Conservation (phyloP, 1,140 invertebrate genomes). For the Micrasema longulum region DNA sequence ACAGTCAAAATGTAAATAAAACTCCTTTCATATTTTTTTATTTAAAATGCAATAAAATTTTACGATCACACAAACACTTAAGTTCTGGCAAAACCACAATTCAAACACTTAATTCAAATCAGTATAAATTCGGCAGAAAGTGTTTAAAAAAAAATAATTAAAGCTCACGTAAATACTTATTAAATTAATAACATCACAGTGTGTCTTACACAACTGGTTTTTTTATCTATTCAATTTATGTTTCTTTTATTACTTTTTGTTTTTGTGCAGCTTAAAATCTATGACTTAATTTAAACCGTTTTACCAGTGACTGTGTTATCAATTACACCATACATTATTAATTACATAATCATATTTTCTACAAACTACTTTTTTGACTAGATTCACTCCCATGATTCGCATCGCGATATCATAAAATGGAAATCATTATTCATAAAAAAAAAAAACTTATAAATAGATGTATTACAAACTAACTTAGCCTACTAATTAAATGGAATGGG, state of each 20-base stretch:
- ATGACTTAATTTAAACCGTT: not conserved
- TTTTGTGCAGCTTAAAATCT: too few species aligned
- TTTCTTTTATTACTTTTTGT: too few species aligned
- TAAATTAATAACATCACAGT: not conserved
- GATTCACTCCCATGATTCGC: constrained; percentile 17
- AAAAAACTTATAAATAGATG: not conserved
- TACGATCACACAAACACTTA: too few species aligned
- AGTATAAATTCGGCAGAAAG: too few species aligned
- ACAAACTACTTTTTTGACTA: constrained; percentile 12
- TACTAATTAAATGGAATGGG: not conserved
- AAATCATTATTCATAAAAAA: constrained; percentile 8
- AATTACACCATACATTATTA: not conserved
- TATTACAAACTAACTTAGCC: not conserved
- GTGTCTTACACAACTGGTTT: not conserved
- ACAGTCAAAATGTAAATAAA: too few species aligned
- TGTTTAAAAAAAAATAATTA: too few species aligned
- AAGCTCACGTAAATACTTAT: too few species aligned
- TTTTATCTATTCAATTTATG: not conserved
- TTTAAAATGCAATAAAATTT: too few species aligned
- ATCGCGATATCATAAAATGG: not conserved
- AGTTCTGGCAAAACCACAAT: too few species aligned
- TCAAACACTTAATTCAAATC: too few species aligned
- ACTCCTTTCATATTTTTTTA: too few species aligned
- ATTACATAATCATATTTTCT: not conserved
- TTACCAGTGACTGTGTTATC: not conserved